Evolutionary conservation across 2,113 vertebrate species (phyloP).

Genomic region (Hippocampus guttulatus): DNA sequence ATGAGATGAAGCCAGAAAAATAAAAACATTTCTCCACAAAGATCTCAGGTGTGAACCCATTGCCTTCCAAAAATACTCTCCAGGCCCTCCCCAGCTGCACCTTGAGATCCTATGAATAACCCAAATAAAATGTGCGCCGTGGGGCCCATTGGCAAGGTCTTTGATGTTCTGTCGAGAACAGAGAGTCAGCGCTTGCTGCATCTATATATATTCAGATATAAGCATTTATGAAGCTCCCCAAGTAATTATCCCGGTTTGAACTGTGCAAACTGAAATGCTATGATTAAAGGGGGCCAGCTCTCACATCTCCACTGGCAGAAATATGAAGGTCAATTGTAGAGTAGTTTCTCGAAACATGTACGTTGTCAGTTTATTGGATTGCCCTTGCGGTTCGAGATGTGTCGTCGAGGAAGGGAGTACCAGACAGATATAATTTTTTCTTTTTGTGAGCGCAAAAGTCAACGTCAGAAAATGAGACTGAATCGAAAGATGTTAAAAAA

Average conservation of each 20-base stretch:
- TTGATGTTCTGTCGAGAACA: conserved; percentile 6
- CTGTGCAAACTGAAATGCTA: neutral
- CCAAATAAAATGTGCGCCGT: neutral
- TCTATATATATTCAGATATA: neutral
- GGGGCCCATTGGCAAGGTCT: conserved; percentile 3
- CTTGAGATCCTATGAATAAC: conserved; percentile 3
- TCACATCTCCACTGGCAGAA: neutral
- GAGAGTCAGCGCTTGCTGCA: neutral
- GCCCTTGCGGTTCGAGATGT: neutral
- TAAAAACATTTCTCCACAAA: neutral
- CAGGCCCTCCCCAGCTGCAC: neutral
- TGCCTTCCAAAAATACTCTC: neutral
- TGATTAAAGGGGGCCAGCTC: neutral
- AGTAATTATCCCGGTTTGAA: conserved; percentile 6
- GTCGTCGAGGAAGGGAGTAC: neutral
- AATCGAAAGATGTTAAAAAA: neutral
- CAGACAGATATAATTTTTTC: neutral
- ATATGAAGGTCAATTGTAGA: neutral
- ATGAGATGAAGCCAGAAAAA: neutral
- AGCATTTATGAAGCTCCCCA: conserved; percentile 5
- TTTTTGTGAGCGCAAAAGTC: neutral
- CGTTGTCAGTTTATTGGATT: neutral
- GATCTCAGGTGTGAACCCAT: neutral
- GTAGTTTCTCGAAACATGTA: neutral
- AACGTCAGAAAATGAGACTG: neutral